Percentiles rank a stretch among this genome's conserved stretches.
These are phyloP conservation scores for Boloria euphrosyne DNA, from an alignment of 2,888 invertebrate species.

Conservation along the genomic window DNA sequence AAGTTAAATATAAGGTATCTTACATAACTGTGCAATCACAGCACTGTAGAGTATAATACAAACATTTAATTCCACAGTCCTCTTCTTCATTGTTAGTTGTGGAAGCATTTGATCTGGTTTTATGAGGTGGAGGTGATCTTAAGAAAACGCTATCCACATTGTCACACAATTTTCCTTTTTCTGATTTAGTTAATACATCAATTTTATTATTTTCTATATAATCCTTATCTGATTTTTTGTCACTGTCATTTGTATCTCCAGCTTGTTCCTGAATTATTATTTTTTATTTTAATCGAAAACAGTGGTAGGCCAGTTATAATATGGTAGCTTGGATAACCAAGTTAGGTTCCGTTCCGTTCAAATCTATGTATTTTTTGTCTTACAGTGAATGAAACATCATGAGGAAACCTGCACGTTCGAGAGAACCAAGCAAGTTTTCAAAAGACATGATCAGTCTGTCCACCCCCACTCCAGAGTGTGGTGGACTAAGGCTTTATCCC, in stretches of 20 bases:
- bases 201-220: constrained; percentile 56
- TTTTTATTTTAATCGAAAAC: neutral
- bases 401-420: too few relatives aligned
- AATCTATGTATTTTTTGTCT: too few relatives aligned
- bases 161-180: constrained; percentile 55
- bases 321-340: too few relatives aligned
- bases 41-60: constrained; percentile 84
- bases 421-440: too few relatives aligned
- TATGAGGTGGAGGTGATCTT: constrained; percentile 56
- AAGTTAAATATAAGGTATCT: constrained; percentile 28
- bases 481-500: too few relatives aligned
- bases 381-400: too few relatives aligned
- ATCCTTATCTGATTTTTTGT: constrained; percentile 49
- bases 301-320: too few relatives aligned
- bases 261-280: constrained; percentile 57
- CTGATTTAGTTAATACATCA: constrained; percentile 43
- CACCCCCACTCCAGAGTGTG: too few relatives aligned
- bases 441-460: too few relatives aligned
- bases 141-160: constrained; percentile 70
- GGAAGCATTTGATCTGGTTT: constrained; percentile 54
- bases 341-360: too few relatives aligned
- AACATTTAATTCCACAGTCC: constrained; percentile 83
- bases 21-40: constrained; percentile 83
- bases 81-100: constrained; percentile 70
- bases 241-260: constrained; percentile 52